Evolutionary conservation across 2,797 vertebrate genomes (phyloP), one percentile per base, ranked within the genome.

Genomic region (Chelidonichthys spinosus): DNA sequence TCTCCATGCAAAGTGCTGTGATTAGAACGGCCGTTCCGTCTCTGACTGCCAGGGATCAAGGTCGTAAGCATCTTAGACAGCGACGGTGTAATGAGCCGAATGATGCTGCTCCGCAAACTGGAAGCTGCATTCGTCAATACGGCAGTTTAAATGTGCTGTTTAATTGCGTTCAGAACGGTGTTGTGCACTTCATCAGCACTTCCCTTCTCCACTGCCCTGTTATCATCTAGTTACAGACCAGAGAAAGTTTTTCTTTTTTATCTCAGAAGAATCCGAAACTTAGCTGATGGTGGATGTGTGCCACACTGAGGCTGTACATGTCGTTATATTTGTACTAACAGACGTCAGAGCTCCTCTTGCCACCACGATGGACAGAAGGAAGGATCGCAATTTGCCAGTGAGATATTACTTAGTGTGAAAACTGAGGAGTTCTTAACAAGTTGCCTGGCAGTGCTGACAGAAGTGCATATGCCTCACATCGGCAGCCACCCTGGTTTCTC

Each of bases 51-150:
- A 39, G 75, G 83, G 76, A 87, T 89, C 81, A 85, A 80, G 62
- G 75, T 56, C 55, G 55, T 84, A 78, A 85, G 85, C 82, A 60
- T 86, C 87, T 88, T 87, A 87, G 76, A 79, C 74, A 1, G 52
- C 43, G 50, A 39, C 7, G 73, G 36, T 32, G 71, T 74, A 86
- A 86, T 68, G 85, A 87, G 77, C 75, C 42, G 61, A 58, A 64
- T 74, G 58, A 61, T 50, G 78, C 78, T 40, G 67, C 63, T 72
- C 18, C 17, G 52, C 9, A 46, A 50, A 54, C 5, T 32, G 15
- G 43, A 71, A 72, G 56, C 61, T 11, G 54, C 37, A 46, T 18
- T 2, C 0, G 36, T 73, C n/a, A 9, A 36, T 33, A 8, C 32
- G 43, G 53, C 18, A 18, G 40, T n/a, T 14, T 71, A 2, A 56